These are phyloP conservation scores for Cylindroiulus punctatus DNA, from an alignment of 2,888 invertebrate species.

Conservation along the genomic window DNA sequence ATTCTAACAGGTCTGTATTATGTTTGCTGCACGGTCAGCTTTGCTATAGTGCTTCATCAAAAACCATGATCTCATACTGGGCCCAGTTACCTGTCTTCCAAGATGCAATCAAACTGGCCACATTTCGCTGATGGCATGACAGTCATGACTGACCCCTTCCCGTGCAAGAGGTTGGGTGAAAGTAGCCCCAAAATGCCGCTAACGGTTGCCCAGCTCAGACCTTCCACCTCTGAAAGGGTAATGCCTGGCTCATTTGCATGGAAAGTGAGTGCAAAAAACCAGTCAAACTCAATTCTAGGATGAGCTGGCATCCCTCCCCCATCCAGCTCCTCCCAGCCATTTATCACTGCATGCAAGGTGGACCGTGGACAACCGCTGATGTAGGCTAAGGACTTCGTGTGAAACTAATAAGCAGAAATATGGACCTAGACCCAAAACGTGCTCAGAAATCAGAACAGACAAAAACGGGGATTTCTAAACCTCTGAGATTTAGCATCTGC, in stretches of 20 bases:
- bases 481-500: slow-evolving; percentile 11
- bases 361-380: background rate
- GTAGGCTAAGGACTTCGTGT: slow-evolving; percentile 42
- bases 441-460: slow-evolving; percentile 22
- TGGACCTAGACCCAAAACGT: slow-evolving; percentile 26
- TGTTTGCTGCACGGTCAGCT: background rate
- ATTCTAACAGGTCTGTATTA: background rate
- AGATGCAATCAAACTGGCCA: background rate
- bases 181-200: background rate
- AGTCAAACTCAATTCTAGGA: background rate
- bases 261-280: background rate
- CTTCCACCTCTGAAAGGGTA: background rate
- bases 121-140: background rate
- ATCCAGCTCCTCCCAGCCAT: slow-evolving; percentile 9
- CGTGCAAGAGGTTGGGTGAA: background rate
- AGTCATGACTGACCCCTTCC: background rate
- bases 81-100: background rate
- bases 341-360: background rate
- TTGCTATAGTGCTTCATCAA: no score
- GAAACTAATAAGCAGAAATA: slow-evolving; percentile 17
- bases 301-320: slow-evolving; percentile 30
- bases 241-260: slow-evolving; percentile 31
- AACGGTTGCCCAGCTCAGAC: background rate
- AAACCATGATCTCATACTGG: no score
- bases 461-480: slow-evolving; percentile 22